Evolutionary conservation across 1,140 invertebrate genomes (phyloP), one percentile per base, ranked within the genome.

Genomic region (Temnothorax curvispinosus): DNA sequence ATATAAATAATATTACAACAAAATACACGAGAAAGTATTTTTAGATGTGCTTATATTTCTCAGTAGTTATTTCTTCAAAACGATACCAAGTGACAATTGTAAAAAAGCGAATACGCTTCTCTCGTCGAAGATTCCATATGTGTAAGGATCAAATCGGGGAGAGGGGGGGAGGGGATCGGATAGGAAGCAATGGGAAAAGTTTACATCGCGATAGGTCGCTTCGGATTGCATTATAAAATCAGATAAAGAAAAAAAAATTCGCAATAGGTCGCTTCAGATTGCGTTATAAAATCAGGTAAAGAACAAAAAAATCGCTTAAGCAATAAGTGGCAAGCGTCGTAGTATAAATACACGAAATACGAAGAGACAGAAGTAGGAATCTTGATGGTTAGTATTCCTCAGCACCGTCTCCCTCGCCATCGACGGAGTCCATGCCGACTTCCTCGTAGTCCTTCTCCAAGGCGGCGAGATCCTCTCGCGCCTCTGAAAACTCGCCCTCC

Each of bases 391-490:
- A 91, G 11, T 90, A 91, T 74, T 91, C 90, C 1, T 85, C 87
- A n/a, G 47, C 58, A 44, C 3, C 64, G 1, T 91, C 89, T 38
- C 77, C 84, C 8, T 91, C 90, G 2, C 60, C 84, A 0, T 91
- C 89, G 11, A n/a, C 44, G 15, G 90, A 91, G 41, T 91, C 90
- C 62, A 91, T 60, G 7, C 90, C 90, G 21, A 91, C 90, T 52
- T 91, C 90, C 47, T 90, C 89, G 21, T 91, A 91, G 35, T 91
- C 90, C 32, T 91, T 91, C n/a, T 91, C 90, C 50, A 91, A 56
- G 2, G 90, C 90, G 0, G 90, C 90, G 4, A 91, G 87, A 85
- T 91, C 90, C n/a, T 91, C 90, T 86, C 97, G 94, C 58, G 96
- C 96, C 21, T 91, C 90, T 0, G 90, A 91, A 35, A 91, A 91